A percentile compares a stretch with the other conserved stretches of the same genome.
These are phyloP conservation scores for Natator depressus DNA, from an alignment of 2,113 vertebrate genomes.

Conservation along the genomic window DNA sequence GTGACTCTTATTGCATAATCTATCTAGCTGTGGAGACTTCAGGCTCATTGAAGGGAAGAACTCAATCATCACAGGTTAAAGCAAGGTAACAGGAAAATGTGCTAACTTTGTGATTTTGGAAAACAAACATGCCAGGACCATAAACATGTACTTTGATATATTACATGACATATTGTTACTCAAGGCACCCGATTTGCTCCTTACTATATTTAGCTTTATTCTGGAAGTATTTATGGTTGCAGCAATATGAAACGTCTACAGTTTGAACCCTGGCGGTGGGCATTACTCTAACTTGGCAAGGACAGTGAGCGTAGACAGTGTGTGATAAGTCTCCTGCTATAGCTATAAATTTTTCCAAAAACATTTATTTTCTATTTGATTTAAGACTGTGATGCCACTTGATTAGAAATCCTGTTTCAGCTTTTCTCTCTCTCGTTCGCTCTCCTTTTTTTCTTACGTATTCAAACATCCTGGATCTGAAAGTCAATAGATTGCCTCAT, in stretches of 20 bases:
- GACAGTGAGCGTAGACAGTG: neutral
- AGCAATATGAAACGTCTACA: neutral
- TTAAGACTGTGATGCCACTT: fast-evolving
- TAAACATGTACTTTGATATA: fast-evolving
- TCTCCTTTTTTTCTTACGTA: neutral
- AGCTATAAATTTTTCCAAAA: fast-evolving
- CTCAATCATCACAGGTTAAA: neutral
- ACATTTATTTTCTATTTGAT: neutral
- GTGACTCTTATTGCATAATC: neutral
- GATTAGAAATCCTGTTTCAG: neutral
- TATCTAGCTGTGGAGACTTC: neutral
- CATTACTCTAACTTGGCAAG: fast-evolving
- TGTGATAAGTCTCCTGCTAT: neutral
- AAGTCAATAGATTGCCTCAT: neutral
- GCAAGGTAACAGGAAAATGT: neutral
- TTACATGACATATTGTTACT: neutral
- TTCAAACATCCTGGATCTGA: neutral
- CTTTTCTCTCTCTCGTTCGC: neutral
- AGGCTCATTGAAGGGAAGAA: neutral
- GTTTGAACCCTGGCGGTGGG: neutral
- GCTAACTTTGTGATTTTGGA: neutral
- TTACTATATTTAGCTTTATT: neutral
- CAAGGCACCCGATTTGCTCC: neutral
- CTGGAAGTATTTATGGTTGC: fast-evolving
- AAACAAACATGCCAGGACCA: neutral